phyloP scores from a whole-genome alignment of 92 coral and sea anemone species.

The Paramuricea clavata region DNA sequence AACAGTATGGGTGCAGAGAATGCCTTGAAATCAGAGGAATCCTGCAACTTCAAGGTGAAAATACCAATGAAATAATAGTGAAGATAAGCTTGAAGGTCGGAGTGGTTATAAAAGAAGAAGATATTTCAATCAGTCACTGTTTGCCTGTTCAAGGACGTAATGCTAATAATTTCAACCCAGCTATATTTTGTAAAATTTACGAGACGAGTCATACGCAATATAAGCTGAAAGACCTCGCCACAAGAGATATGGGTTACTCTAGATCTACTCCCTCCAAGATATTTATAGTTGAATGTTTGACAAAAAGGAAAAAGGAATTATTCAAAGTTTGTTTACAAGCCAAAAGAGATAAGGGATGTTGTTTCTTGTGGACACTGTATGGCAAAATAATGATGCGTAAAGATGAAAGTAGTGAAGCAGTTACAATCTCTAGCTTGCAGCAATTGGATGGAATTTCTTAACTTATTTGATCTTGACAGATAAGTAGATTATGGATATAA shows the following conservation, averaged over 20 bases:
- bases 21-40: constrained; percentile 1
- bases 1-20: constrained; percentile 1
- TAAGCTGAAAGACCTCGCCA: background rate
- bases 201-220: background rate
- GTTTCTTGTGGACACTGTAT: constrained; percentile 1
- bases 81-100: constrained; percentile 8
- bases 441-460: constrained; percentile 7
- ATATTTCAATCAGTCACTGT: constrained; percentile 1
- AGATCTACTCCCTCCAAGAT: background rate
- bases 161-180: background rate
- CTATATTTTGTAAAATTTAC: constrained; percentile 3
- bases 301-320: background rate
- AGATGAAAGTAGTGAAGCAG: background rate
- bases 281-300: constrained; percentile 3
- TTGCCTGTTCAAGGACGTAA: background rate
- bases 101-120: constrained; percentile 3
- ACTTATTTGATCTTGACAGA: background rate
- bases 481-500: background rate
- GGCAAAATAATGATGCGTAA: background rate
- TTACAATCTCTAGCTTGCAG: background rate
- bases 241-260: background rate
- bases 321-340: background rate
- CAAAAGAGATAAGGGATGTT: background rate
- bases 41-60: background rate
- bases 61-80: background rate